A percentile compares a stretch with the other conserved stretches of the same genome.
These are phyloP conservation scores for Micoletzkya japonica DNA, from an alignment of 2,888 invertebrate species.

Conservation along the genomic window DNA sequence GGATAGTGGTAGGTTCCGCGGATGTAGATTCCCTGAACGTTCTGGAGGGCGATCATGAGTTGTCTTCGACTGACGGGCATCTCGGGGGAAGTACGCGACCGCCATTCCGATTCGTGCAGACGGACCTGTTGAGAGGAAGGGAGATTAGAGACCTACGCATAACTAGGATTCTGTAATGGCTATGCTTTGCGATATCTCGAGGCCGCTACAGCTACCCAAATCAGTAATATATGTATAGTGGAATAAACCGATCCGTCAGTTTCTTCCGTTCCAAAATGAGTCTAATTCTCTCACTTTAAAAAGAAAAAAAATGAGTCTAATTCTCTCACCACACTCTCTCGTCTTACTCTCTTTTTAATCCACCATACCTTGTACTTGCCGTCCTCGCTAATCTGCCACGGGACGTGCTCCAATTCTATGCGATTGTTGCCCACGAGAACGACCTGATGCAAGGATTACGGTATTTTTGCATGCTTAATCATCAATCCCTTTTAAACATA, in stretches of 20 bases:
- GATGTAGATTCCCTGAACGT: constrained; percentile 68
- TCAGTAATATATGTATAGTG: too few relatives aligned
- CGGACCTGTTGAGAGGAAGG: constrained; percentile 39
- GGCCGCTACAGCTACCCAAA: too few relatives aligned
- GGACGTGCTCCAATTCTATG: constrained; percentile 78
- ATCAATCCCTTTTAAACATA: not conserved
- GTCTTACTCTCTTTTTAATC: not conserved
- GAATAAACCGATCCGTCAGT: too few relatives aligned
- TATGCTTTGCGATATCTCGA: too few relatives aligned
- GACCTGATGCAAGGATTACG: constrained; percentile 68
- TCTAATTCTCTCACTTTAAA: too few relatives aligned
- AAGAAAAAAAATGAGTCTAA: too few relatives aligned
- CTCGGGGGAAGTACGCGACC: constrained; percentile 70
- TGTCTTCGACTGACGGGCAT: constrained; percentile 75
- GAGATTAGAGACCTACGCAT: too few relatives aligned
- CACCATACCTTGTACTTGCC: constrained; percentile 67
- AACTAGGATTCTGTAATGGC: too few relatives aligned
- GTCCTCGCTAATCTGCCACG: constrained; percentile 65
- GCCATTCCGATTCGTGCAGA: constrained; percentile 72
- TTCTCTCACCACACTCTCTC: too few relatives aligned
- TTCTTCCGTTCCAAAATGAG: too few relatives aligned
- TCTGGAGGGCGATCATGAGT: constrained; percentile 89
- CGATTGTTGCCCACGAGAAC: constrained; percentile 79
- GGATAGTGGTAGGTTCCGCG: constrained; percentile 56
- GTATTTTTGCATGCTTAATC: not conserved